Evolutionary conservation across 2,888 invertebrate species (phyloP).

Genomic region (Dromius quadrimaculatus): DNA sequence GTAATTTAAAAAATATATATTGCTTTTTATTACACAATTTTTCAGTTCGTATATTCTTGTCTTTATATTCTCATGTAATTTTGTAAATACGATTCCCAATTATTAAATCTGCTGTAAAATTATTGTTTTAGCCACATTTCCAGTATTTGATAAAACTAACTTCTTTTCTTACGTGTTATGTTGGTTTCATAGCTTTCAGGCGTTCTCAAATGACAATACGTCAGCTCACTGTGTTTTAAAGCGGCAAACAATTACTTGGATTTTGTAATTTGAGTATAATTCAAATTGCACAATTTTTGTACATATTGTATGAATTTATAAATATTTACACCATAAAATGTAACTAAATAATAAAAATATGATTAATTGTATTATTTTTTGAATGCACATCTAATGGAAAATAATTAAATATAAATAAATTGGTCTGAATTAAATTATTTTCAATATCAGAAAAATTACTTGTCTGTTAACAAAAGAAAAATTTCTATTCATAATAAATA

Average conservation of each 20-base stretch:
- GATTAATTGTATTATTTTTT: too few relatives aligned
- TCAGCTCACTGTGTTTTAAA: slow-evolving; percentile 2
- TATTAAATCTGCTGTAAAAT: slow-evolving; percentile 7
- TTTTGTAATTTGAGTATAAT: not conserved
- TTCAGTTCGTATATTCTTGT: too few relatives aligned
- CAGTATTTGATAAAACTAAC: not conserved
- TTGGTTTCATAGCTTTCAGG: slow-evolving; percentile 3
- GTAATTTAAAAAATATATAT: too few relatives aligned
- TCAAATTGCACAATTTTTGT: slow-evolving; percentile 28
- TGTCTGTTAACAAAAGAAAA: too few relatives aligned
- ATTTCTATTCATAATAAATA: too few relatives aligned
- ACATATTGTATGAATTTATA: slow-evolving; percentile 25
- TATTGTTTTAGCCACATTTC: not conserved
- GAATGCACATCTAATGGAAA: too few relatives aligned
- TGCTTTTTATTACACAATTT: too few relatives aligned
- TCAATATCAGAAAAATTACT: too few relatives aligned
- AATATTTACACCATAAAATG: slow-evolving; percentile 6
- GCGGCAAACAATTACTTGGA: slow-evolving; percentile 15
- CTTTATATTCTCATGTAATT: too few relatives aligned
- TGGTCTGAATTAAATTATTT: too few relatives aligned
- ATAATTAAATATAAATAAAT: too few relatives aligned
- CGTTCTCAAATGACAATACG: not conserved
- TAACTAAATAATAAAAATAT: slow-evolving; percentile 4
- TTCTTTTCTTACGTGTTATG: slow-evolving; percentile 1
- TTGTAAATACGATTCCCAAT: too few relatives aligned